phyloP scores from a whole-genome alignment of 2,113 vertebrate genomes.

The Theristicus caerulescens region DNA sequence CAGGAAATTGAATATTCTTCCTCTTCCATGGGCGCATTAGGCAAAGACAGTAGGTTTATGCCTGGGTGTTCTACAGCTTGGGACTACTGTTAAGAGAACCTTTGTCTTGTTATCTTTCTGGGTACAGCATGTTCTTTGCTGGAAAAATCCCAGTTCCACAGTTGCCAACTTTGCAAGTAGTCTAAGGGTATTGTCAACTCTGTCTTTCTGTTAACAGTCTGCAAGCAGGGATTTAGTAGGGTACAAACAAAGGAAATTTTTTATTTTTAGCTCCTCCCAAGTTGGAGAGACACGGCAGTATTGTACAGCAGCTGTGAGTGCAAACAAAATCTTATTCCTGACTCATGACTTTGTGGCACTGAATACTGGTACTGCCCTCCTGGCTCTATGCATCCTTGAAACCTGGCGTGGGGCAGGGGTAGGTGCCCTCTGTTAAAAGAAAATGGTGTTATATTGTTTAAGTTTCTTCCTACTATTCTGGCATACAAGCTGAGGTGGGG shows the following conservation, averaged over 20 bases:
- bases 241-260: background rate
- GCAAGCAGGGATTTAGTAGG: background rate
- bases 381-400: fast-evolving
- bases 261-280: background rate
- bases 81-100: background rate
- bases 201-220: background rate
- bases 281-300: background rate
- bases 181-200: background rate
- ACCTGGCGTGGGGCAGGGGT: too few relatives aligned
- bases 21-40: background rate
- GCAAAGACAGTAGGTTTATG: background rate
- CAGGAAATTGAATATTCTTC: background rate
- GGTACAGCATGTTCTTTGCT: background rate
- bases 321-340: background rate
- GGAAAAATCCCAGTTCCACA: background rate
- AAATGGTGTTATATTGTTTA: background rate
- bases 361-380: background rate
- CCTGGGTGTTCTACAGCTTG: background rate
- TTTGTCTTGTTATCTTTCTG: background rate
- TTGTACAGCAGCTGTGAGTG: background rate
- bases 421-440: background rate
- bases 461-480: background rate
- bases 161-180: background rate
- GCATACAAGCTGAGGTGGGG: background rate
- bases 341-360: background rate